Conservation (phyloP, 2,888 invertebrate species). For the Thymelicus sylvestris region DNA sequence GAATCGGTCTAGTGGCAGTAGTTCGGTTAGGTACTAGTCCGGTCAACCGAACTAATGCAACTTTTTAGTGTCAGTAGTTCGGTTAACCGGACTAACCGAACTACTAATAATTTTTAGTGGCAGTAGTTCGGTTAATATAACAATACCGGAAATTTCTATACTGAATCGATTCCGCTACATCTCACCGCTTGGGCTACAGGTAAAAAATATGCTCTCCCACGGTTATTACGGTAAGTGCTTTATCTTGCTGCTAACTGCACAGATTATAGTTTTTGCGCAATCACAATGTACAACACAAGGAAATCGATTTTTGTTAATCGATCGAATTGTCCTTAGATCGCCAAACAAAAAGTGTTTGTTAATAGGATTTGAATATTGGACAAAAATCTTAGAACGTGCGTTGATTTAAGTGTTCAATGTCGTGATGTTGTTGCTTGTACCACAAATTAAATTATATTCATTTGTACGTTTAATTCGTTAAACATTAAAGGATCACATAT, state of each 20-base stretch:
- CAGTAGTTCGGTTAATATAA: no score
- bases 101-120: no score
- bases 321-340: constrained; percentile 60
- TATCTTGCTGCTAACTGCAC: constrained; percentile 75
- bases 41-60: no score
- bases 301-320: constrained; percentile 74
- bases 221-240: constrained; percentile 74
- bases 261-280: constrained; percentile 69
- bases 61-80: no score
- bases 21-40: no score
- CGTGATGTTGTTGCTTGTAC: no score
- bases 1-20: no score
- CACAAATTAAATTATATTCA: no score
- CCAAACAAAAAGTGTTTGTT: constrained; percentile 46
- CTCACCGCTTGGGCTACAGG: constrained; percentile 46
- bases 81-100: no score
- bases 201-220: constrained; percentile 66
- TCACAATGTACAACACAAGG: constrained; percentile 61
- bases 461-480: no score
- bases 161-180: constrained; percentile 41
- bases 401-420: not conserved
- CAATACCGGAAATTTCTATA: no score
- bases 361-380: constrained; percentile 46
- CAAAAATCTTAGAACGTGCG: constrained; percentile 38
- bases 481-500: no score